Evolutionary conservation across 2,113 vertebrate species (phyloP).

Genomic region (Glaucidium brasilianum): DNA sequence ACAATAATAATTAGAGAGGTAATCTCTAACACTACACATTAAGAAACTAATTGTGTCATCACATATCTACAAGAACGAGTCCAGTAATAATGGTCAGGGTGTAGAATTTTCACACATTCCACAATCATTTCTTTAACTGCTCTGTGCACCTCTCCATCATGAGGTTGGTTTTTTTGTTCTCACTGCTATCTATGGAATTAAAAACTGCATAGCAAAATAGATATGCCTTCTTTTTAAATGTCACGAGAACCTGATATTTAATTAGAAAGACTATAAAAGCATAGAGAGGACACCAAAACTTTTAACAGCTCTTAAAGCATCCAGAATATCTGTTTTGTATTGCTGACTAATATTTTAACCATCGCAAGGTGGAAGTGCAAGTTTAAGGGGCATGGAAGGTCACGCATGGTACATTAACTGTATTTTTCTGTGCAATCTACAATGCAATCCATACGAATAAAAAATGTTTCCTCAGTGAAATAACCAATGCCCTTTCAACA

Average conservation of each 20-base stretch:
- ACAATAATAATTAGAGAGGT: neutral
- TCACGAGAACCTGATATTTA: neutral
- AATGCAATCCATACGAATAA: slow-evolving; percentile 11
- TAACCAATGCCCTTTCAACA: neutral
- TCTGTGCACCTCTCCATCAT: neutral
- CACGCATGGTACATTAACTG: slow-evolving; percentile 15
- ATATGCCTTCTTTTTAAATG: neutral
- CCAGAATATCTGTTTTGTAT: neutral
- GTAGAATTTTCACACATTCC: neutral
- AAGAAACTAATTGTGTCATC: neutral
- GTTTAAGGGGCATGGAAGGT: slow-evolving; percentile 5
- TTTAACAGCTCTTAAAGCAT: neutral
- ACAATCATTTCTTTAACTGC: neutral
- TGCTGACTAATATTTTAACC: slow-evolving; percentile 47
- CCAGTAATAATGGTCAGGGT: neutral
- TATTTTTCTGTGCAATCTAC: slow-evolving; percentile 2
- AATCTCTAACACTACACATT: neutral
- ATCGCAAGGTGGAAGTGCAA: slow-evolving; percentile 1
- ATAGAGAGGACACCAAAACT: neutral
- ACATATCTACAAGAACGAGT: neutral
- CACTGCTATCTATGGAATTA: neutral
- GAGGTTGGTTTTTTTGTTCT: neutral
- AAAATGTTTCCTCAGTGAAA: slow-evolving; percentile 16
- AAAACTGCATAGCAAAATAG: neutral
- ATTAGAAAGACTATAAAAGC: neutral